phyloP scores from a whole-genome alignment of 2,797 vertebrate genomes.

The Rhynchotus rufescens region DNA sequence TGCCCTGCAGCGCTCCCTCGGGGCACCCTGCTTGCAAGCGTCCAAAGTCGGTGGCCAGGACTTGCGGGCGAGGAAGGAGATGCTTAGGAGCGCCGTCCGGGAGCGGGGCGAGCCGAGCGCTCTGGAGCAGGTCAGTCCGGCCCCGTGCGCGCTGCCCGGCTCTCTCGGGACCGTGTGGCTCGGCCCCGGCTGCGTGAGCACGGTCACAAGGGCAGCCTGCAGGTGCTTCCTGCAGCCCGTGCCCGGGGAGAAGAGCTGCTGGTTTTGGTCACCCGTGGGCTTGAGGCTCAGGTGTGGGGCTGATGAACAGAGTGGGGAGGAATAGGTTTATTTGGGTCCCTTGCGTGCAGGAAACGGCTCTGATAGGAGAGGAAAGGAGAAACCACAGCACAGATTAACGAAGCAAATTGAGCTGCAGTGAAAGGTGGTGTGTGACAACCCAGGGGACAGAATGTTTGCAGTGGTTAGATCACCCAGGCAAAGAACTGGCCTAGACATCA shows the following conservation, averaged over 20 bases:
- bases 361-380: not conserved
- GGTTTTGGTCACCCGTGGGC: rapidly evolving
- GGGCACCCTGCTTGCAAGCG: not conserved
- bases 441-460: not conserved
- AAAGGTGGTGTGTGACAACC: not conserved
- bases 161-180: not conserved
- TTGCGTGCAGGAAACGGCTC: not conserved
- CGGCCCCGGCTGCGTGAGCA: not conserved
- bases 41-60: not conserved
- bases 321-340: rapidly evolving
- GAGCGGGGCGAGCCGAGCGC: not conserved
- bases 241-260: not conserved
- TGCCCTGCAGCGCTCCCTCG: not conserved
- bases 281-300: rapidly evolving
- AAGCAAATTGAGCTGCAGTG: not conserved
- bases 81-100: not conserved
- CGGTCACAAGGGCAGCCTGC: rapidly evolving
- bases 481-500: not conserved
- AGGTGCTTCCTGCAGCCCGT: not conserved
- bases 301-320: rapidly evolving
- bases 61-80: not conserved
- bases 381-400: not conserved
- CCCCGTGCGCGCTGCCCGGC: not conserved
- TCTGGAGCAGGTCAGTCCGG: conserved; percentile 50
- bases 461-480: rapidly evolving